Evolutionary conservation across 2,888 invertebrate genomes (phyloP), one percentile per base, ranked within the genome.

Genomic region (Sclerodermus sp.): DNA sequence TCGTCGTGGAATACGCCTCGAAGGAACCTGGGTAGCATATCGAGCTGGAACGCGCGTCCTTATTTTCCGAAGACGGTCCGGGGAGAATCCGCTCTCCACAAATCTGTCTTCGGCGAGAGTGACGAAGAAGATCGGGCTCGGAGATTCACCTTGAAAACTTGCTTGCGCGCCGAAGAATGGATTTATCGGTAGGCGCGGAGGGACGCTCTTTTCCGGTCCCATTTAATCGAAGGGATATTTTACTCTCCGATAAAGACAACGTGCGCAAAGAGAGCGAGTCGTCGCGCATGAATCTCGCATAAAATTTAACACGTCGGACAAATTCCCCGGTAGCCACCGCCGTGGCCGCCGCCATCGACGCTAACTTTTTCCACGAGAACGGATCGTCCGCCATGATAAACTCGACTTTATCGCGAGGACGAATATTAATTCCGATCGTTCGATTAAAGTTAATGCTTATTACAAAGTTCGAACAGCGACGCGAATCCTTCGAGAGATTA

Each of bases 1-100:
- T 53, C 54, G 49, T 58, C 59, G 57, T 53, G 60, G 59, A 59
- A 58, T 57, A 58, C 62, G 65, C 59, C 54, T 62, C 60, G 62
- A 55, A 64, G 60, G 57, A 64, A 64, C 46, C 44, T 42, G 56
- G 45, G 53, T 58, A 54, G 55, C 58, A 52, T 60, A 64, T 58
- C 62, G 57, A 62, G 51, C 54, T 37, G 40, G 41, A 49, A 43
- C 53, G 51, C 60, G 55, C 58, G 42, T 64, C 58, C 58, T 58
- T 61, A 60, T 60, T 51, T 58, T 42, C 36, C 44, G 51, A 47
- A 55, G 45, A 40, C 15, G 13, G 36, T 42, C 40, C n/a, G n/a
- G 38, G 45, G 48, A 41, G 47, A 31, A 47, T 45, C 51, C 50
- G 47, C 39, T 51, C 29, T 42, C 55, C 59, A 53, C 59, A 58